Base-by-base conservation (phyloP, 64 coral and sea anemone genomes). In the Dendronephthya gigantea region DNA sequence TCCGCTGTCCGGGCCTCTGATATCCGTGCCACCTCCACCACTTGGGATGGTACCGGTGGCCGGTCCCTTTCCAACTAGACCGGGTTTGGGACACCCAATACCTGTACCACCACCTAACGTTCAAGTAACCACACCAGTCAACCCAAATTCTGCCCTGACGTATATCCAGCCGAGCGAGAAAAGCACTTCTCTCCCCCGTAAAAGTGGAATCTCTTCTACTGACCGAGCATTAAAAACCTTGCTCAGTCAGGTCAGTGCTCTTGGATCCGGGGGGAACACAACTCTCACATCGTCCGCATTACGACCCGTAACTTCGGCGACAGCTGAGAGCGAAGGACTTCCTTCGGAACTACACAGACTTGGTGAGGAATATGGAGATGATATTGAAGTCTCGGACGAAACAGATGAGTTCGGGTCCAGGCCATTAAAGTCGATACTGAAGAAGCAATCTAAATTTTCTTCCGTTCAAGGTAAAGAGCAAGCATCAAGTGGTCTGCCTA, bases 381-480 rank as follows among this genome's bases (percentile, higher is more conserved):
- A 62, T 23, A 23, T 62, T 22, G 55, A 62, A 62, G 6, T 23
- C 25, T 62, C 55, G 0, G 55, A 62, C 19, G 55, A 62, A 27
- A 7, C 25, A n/a, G 55, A 62, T 27, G 55, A 62, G 25, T 39
- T 33, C 11, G 14, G 17, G 12, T 36, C 27, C 9, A 29, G 17
- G 29, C 72, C 72, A 15, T 79, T 79, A 9, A 79, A 79, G 36
- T 79, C 72, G 2, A 79, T 79, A 12, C 36, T 79, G 72, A 79
- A 79, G 72, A 79, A 79, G 1, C n/a, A 79, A 79, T 79, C n/a
- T 16, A 79, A 79, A 29, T 79, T 79, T 33, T 79, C 72, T 4
- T 3, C 22, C 30, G 72, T 8, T 34, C 32, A 79, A 1, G 36
- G 15, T 28, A 17, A 15, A 12, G 32, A 79, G 22, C 32, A 34